Conservation (phyloP, 2,888 invertebrate species). For the Ectemnius continuus region DNA sequence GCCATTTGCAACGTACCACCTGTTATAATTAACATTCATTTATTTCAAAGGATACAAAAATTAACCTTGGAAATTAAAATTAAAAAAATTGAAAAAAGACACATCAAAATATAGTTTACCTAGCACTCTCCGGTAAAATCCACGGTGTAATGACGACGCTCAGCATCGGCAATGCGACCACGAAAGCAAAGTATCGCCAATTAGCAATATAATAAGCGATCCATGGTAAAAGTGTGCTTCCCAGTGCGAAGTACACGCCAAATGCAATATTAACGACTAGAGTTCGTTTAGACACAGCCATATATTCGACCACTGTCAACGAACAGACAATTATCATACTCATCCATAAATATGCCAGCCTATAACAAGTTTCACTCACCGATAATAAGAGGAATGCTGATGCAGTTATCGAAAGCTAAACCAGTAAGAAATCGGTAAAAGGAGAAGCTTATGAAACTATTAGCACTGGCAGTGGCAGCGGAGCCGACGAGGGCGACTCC, state of each 20-base stretch:
- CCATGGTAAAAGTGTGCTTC: constrained; percentile 79
- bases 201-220: constrained; percentile 78
- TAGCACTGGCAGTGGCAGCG: constrained; percentile 77
- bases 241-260: constrained; percentile 79
- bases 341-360: not conserved
- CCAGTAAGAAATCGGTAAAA: constrained; percentile 79
- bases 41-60: not conserved
- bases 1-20: constrained; percentile 80
- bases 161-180: constrained; percentile 77
- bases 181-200: constrained; percentile 78
- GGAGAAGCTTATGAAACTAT: constrained; percentile 78
- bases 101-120: constrained; percentile 71
- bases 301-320: constrained; percentile 78
- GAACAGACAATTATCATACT: not conserved
- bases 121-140: constrained; percentile 79
- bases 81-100: not conserved
- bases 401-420: constrained; percentile 80
- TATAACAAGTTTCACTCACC: constrained; percentile 68
- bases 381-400: constrained; percentile 80
- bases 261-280: constrained; percentile 80
- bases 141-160: constrained; percentile 77
- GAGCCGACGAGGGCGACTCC: constrained; percentile 77
- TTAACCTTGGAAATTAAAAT: too few relatives aligned
- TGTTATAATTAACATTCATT: constrained; percentile 5
- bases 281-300: constrained; percentile 79